phyloP scores from a whole-genome alignment of 2,113 vertebrate species.

The Balaeniceps rex region DNA sequence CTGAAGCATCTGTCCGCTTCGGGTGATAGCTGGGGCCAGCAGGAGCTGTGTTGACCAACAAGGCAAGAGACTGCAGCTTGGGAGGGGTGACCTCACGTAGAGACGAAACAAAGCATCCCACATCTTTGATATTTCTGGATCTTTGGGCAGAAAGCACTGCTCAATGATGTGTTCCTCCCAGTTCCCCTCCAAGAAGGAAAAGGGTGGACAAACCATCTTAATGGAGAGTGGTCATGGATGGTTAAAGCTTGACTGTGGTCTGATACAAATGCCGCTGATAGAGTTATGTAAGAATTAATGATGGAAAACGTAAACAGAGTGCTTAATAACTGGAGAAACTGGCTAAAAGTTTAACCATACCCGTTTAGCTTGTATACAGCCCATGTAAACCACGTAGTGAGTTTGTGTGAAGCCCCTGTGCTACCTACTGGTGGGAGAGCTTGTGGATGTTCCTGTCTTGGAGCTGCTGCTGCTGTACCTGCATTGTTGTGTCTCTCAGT shows the following conservation, averaged over 20 bases:
- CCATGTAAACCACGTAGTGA: neutral
- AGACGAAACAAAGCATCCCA: neutral
- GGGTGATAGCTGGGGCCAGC: neutral
- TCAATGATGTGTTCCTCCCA: neutral
- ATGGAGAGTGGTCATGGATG: neutral
- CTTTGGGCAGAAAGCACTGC: neutral
- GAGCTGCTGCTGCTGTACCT: neutral
- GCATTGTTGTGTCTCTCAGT: neutral
- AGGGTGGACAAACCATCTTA: neutral
- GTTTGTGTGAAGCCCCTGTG: neutral
- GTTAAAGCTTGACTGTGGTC: neutral
- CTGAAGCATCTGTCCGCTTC: neutral
- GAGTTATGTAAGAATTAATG: neutral
- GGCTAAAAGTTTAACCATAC: neutral
- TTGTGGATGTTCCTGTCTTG: neutral
- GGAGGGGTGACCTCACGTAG: neutral
- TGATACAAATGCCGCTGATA: neutral
- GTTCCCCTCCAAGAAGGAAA: neutral
- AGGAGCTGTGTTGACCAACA: neutral
- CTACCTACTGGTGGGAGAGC: neutral
- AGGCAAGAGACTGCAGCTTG: neutral
- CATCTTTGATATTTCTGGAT: neutral
- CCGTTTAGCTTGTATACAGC: neutral
- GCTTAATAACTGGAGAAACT: neutral
- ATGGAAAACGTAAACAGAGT: neutral